Conservation (phyloP, 2,888 invertebrate genomes). For the Ashinkailepas kermadecensis region DNA sequence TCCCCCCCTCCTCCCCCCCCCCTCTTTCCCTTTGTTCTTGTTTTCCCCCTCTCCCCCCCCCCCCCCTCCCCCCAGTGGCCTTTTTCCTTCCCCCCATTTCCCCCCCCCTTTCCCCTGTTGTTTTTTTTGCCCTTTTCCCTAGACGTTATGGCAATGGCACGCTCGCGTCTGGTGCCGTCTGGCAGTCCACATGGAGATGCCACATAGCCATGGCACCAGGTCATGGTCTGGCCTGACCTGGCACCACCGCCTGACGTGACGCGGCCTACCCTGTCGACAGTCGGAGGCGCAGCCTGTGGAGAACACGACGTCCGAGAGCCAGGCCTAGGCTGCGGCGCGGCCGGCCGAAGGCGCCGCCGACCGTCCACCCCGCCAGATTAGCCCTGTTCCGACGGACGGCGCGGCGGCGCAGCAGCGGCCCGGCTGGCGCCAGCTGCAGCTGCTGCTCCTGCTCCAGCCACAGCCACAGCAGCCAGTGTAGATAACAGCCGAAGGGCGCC, state of each 20-base stretch:
- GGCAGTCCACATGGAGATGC: not conserved
- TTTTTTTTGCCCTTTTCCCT: too few relatives aligned
- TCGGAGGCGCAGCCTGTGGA: conserved; percentile 30
- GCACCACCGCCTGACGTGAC: too few relatives aligned
- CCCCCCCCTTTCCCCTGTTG: too few relatives aligned
- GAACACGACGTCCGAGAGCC: conserved; percentile 34
- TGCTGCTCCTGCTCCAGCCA: not conserved
- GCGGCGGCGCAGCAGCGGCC: not conserved
- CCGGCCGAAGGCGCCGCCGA: conserved; percentile 23
- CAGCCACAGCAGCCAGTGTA: not conserved
- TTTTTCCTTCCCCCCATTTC: too few relatives aligned
- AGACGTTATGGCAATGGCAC: too few relatives aligned
- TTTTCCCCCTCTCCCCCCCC: too few relatives aligned
- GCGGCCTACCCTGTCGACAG: not conserved
- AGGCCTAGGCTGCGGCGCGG: conserved; percentile 29
- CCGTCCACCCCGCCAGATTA: conserved; percentile 5
- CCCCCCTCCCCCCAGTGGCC: too few relatives aligned
- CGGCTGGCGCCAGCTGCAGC: not conserved
- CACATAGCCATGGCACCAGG: too few relatives aligned
- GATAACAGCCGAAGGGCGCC: conserved; percentile 3
- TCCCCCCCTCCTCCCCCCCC: too few relatives aligned
- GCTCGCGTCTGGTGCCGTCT: not conserved
- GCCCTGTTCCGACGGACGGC: conserved; percentile 9
- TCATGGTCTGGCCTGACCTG: too few relatives aligned
- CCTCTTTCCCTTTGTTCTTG: too few relatives aligned